Evolutionary conservation across 2,797 vertebrate species (phyloP).

Genomic region (Mionectes olivaceus): DNA sequence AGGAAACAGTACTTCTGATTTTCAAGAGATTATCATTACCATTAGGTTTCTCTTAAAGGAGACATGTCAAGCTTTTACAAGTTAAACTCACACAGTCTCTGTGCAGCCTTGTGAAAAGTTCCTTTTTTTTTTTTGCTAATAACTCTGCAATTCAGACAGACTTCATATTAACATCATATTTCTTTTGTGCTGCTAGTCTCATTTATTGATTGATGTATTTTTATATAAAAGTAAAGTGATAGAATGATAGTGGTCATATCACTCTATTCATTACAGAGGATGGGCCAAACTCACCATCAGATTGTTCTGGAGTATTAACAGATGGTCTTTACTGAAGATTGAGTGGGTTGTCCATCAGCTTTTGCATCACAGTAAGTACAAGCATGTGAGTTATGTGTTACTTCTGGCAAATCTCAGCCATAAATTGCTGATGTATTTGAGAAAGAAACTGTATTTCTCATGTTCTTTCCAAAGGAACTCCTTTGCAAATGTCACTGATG

Average conservation of each 20-base stretch:
- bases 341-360: background rate
- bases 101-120: background rate
- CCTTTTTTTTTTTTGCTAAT: background rate
- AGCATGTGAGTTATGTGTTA: background rate
- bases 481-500: background rate
- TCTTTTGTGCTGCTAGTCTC: background rate
- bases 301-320: background rate
- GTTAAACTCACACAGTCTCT: background rate
- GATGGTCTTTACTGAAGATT: background rate
- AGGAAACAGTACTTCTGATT: constrained; percentile 55
- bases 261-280: background rate
- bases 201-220: background rate
- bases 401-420: background rate
- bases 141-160: background rate
- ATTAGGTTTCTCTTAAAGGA: constrained; percentile 44
- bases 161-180: background rate
- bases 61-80: background rate
- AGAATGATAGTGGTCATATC: background rate
- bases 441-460: background rate
- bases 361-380: background rate
- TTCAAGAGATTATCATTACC: constrained; percentile 40
- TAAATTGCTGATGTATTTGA: background rate
- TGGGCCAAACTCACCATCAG: background rate
- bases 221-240: background rate
- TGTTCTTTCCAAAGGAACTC: background rate